A percentile compares a stretch with the other conserved stretches of the same genome.
Evolutionary conservation across 2,888 invertebrate species (phyloP).

Genomic region (Spisula solida): DNA sequence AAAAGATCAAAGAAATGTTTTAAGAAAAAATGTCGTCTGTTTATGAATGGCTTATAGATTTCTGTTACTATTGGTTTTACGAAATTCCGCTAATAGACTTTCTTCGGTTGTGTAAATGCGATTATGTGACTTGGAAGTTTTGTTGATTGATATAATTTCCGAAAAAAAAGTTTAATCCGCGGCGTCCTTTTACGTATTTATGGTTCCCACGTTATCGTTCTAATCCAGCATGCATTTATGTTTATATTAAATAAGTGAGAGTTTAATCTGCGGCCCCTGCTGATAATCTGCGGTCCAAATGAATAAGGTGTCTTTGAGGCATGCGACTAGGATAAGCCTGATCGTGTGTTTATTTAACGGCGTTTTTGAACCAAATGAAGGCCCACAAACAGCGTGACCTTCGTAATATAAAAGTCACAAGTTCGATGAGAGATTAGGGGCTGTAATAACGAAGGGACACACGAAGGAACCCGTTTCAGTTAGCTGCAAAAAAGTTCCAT

Average conservation of each 20-base stretch:
- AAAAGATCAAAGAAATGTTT: not conserved
- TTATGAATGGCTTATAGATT: not conserved
- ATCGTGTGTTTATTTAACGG: not conserved
- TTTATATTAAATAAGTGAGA: not conserved
- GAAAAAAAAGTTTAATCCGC: constrained; percentile 8
- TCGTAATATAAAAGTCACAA: not conserved
- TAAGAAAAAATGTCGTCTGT: not conserved
- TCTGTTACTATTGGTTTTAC: not conserved
- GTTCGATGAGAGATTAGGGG: no score
- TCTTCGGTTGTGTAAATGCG: not conserved
- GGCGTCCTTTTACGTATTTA: constrained; percentile 2
- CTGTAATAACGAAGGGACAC: no score
- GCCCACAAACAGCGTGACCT: not conserved
- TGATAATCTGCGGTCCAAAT: no score
- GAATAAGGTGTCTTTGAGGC: not conserved
- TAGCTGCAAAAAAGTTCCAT: no score
- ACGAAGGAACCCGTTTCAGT: no score
- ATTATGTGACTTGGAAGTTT: not conserved
- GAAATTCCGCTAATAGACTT: not conserved
- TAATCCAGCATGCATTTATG: not conserved
- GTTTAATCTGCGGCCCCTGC: no score
- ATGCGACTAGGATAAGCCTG: not conserved
- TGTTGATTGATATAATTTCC: not conserved
- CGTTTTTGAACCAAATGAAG: not conserved
- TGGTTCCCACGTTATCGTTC: not conserved